Conservation (phyloP, 2,888 invertebrate genomes). For the Cremastinae sp. region DNA sequence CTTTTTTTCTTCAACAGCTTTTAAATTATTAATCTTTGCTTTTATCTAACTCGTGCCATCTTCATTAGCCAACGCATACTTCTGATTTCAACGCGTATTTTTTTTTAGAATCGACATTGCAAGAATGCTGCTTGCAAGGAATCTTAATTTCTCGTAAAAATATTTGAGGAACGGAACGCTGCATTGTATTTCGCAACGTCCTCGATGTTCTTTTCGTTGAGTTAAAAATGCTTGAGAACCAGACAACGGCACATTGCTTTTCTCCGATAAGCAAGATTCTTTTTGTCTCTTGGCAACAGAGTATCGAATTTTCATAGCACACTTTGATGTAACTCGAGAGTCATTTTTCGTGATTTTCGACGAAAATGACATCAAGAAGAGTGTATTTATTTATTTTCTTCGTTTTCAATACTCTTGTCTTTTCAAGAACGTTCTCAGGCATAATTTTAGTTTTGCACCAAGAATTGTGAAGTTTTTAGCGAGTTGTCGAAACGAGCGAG, state of each 20-base stretch:
- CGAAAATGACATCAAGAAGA: conserved; percentile 19
- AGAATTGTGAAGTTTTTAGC: conserved; percentile 3
- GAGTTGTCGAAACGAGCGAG: background rate
- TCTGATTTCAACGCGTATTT: background rate
- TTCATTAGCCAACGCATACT: background rate
- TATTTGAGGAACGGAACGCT: conserved; percentile 1
- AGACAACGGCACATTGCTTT: too few relatives aligned
- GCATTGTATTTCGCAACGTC: too few relatives aligned
- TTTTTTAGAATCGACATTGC: background rate
- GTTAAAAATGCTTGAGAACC: too few relatives aligned
- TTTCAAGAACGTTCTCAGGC: background rate
- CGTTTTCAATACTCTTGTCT: background rate
- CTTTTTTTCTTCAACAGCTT: conserved; percentile 23
- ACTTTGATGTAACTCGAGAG: too few relatives aligned
- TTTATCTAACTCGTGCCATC: too few relatives aligned
- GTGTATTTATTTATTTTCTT: background rate
- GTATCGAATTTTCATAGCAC: too few relatives aligned
- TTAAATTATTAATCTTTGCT: conserved; percentile 7
- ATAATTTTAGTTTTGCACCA: conserved; percentile 13
- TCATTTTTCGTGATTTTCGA: conserved; percentile 17
- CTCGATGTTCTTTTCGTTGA: too few relatives aligned
- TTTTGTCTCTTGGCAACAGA: too few relatives aligned
- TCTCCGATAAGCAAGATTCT: too few relatives aligned
- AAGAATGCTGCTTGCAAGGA: background rate
- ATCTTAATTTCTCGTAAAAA: background rate